These are phyloP conservation scores for Steromphala cineraria DNA, from an alignment of 2,888 invertebrate genomes.

Conservation along the genomic window DNA sequence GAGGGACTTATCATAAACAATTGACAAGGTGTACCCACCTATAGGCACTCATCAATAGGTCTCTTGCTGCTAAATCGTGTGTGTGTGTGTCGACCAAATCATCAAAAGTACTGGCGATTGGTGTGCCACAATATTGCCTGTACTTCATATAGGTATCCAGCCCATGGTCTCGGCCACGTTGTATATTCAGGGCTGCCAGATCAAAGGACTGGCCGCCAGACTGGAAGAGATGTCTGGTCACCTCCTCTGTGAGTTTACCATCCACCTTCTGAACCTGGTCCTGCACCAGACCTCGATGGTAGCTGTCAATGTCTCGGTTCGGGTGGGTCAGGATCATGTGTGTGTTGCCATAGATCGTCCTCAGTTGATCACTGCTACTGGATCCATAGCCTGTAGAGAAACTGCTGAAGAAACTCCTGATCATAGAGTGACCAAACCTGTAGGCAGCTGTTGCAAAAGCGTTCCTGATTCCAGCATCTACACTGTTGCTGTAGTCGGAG, in stretches of 20 bases:
- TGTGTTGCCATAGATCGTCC: neutral
- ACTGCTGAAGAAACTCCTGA: neutral
- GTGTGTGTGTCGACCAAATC: neutral
- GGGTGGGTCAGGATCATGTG: neutral
- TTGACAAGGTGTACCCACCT: neutral
- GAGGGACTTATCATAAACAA: too few relatives aligned
- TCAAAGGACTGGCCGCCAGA: constrained; percentile 78
- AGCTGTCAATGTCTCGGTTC: neutral
- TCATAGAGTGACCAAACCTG: neutral
- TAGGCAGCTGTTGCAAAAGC: neutral
- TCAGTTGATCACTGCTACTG: neutral
- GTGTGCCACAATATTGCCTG: constrained; percentile 74
- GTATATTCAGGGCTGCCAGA: constrained; percentile 90
- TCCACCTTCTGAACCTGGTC: neutral
- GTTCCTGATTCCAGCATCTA: neutral
- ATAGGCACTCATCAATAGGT: neutral
- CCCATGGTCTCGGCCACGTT: constrained; percentile 91
- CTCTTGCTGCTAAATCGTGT: neutral
- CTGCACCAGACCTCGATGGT: neutral
- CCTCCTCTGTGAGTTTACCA: neutral
- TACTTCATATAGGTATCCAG: constrained; percentile 86
- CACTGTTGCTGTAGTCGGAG: neutral
- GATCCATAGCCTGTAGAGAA: neutral
- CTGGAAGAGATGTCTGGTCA: constrained; percentile 82
- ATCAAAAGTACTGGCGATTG: neutral